A percentile compares a stretch with the other conserved stretches of the same genome.
Evolutionary conservation across 2,113 vertebrate genomes (phyloP).

Genomic region (Apistogramma diplotaenia): DNA sequence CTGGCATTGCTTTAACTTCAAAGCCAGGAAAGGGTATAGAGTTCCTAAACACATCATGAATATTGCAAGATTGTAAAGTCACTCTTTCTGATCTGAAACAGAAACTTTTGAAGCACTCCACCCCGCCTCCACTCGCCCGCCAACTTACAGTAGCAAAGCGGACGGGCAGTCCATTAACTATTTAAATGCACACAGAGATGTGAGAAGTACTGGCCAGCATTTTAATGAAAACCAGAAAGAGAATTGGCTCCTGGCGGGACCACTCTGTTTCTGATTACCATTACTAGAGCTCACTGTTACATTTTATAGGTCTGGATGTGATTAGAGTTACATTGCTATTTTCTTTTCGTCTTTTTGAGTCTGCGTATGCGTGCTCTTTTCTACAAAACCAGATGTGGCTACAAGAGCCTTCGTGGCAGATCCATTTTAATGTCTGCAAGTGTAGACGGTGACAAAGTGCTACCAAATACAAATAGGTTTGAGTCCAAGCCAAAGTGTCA

Average conservation of each 20-base stretch:
- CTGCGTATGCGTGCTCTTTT: conserved; percentile 4
- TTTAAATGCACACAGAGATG: conserved; percentile 75
- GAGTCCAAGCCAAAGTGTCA: conserved; percentile 60
- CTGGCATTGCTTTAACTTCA: conserved; percentile 69
- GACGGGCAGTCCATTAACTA: conserved; percentile 77
- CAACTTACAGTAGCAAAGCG: conserved; percentile 67
- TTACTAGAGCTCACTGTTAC: conserved; percentile 48
- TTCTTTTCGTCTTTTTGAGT: conserved; percentile 33
- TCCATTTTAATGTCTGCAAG: conserved; percentile 46
- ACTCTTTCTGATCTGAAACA: conserved; percentile 69
- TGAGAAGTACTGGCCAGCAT: conserved; percentile 70
- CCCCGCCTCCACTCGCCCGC: conserved; percentile 14
- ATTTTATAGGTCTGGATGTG: conserved; percentile 55
- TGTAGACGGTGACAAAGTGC: conserved; percentile 63
- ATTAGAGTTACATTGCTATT: conserved; percentile 60
- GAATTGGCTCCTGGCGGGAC: conserved; percentile 57
- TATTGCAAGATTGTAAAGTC: conserved; percentile 75
- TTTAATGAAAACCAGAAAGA: conserved; percentile 73
- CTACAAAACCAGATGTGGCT: conserved; percentile 17
- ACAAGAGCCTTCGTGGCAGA: not conserved
- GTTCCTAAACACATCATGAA: conserved; percentile 77
- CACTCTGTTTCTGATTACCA: conserved; percentile 73
- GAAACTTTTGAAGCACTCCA: conserved; percentile 70
- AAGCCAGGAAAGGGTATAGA: conserved; percentile 62
- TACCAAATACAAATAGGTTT: conserved; percentile 51